Conservation (phyloP, 1,140 invertebrate genomes). For the Drosophila arizonae region DNA sequence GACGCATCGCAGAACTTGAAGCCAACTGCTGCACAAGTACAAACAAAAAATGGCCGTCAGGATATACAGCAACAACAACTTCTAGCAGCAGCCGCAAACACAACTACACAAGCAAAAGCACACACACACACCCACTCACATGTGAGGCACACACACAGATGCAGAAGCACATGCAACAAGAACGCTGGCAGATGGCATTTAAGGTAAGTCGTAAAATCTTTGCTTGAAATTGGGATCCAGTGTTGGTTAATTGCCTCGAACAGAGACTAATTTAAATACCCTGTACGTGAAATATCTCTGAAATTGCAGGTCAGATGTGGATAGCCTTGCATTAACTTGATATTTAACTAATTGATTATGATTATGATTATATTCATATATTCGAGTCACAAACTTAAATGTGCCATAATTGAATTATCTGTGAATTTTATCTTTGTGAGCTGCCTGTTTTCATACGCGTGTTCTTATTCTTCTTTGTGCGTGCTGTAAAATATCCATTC, state of each 20-base stretch:
- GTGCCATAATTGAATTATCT: too few species aligned
- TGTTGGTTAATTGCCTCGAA: slow-evolving; percentile 1
- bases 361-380: too few species aligned
- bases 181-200: slow-evolving; percentile 42
- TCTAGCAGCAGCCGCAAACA: slow-evolving; percentile 42
- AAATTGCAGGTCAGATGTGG: neutral
- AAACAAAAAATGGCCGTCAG: slow-evolving; percentile 70
- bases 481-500: too few species aligned
- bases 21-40: slow-evolving; percentile 47
- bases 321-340: too few species aligned
- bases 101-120: slow-evolving; percentile 22
- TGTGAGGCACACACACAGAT: slow-evolving; percentile 23
- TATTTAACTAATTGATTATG: too few species aligned
- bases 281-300: neutral
- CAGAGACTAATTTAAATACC: neutral
- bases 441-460: too few species aligned
- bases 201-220: slow-evolving; percentile 68
- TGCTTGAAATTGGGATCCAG: neutral
- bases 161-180: slow-evolving; percentile 19
- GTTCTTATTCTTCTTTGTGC: too few species aligned
- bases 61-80: slow-evolving; percentile 51
- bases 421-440: too few species aligned
- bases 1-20: slow-evolving; percentile 38
- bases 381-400: too few species aligned
- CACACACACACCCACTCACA: slow-evolving; percentile 27